Conservation (phyloP, 2,113 vertebrate genomes). For the Anolis carolinensis region DNA sequence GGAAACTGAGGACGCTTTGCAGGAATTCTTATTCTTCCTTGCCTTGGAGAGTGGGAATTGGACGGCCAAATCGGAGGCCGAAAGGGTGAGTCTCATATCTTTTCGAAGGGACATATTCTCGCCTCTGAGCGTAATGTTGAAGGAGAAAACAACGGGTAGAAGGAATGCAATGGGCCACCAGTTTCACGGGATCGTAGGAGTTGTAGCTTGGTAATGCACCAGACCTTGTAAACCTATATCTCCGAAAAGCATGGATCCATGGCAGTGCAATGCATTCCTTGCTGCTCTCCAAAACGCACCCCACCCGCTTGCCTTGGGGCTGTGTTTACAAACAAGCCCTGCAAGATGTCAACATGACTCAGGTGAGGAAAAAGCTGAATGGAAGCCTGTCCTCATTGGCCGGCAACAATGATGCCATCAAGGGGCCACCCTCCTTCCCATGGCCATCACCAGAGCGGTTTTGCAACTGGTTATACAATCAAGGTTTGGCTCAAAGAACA, state of each 20-base stretch:
- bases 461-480: not conserved
- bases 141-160: not conserved
- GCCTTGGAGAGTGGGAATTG: slow-evolving; percentile 86
- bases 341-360: not conserved
- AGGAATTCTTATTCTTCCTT: slow-evolving; percentile 88
- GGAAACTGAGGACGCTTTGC: slow-evolving; percentile 87
- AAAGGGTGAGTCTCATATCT: slow-evolving; percentile 78
- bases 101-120: not conserved
- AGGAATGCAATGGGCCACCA: no score
- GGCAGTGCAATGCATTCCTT: no score
- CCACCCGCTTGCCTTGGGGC: not conserved
- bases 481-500: no score
- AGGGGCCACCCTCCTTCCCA: not conserved
- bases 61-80: slow-evolving; percentile 82
- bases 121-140: not conserved
- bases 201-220: no score
- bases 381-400: not conserved
- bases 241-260: no score
- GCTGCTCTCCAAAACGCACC: not conserved
- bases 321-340: not conserved
- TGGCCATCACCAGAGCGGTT: no score
- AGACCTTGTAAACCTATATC: no score
- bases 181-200: no score
- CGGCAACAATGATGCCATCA: not conserved
- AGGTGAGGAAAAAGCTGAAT: not conserved